These are phyloP conservation scores for Cataglyphis albicans DNA, from an alignment of 2,888 invertebrate species.

Conservation along the genomic window DNA sequence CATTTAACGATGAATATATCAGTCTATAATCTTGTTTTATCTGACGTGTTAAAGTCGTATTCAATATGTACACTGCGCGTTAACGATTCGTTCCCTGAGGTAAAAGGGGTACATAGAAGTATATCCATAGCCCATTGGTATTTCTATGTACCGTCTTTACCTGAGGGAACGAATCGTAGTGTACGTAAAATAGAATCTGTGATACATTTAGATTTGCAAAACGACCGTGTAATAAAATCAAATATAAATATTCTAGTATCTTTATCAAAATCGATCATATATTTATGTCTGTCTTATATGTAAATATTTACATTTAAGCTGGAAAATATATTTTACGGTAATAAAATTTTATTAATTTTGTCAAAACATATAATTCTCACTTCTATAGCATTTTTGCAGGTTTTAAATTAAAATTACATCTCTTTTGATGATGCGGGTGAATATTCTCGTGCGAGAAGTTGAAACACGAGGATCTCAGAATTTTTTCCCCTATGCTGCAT, in stretches of 20 bases:
- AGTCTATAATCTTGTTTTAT: too few species aligned
- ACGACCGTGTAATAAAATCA: background rate
- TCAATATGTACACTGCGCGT: background rate
- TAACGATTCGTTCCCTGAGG: too few species aligned
- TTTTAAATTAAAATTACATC: slow-evolving; percentile 39
- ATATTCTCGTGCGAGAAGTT: background rate
- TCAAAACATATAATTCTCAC: background rate
- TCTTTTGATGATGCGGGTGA: background rate
- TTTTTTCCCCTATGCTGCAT: slow-evolving; percentile 32
- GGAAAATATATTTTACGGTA: background rate
- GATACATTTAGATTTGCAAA: background rate
- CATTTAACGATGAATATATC: background rate
- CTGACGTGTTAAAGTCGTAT: background rate
- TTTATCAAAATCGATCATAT: background rate
- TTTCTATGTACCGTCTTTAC: too few species aligned
- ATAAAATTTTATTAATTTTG: slow-evolving; percentile 10
- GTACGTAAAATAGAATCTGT: background rate
- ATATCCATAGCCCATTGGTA: too few species aligned
- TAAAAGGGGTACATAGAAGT: too few species aligned
- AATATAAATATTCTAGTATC: background rate
- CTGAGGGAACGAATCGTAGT: too few species aligned
- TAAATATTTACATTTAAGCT: slow-evolving; percentile 2
- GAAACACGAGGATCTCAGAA: background rate
- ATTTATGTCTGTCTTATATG: background rate
- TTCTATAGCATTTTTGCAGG: background rate